Base-by-base conservation (phyloP, 2,113 vertebrate genomes). In the Andinoacara biseriatus region DNA sequence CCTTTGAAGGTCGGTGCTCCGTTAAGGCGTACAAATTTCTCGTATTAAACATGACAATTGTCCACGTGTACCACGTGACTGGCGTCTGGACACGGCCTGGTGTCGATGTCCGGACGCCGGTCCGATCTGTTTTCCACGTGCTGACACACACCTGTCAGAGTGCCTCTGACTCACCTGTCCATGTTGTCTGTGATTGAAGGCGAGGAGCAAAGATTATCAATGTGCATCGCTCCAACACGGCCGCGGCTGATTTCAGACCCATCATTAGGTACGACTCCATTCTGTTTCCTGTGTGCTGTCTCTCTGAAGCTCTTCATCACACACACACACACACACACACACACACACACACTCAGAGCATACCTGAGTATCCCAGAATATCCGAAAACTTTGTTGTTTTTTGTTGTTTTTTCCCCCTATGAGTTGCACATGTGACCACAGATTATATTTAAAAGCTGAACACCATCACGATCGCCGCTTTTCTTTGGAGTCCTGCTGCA, bases 181-280 rank as follows among this genome's bases (percentile, higher is more conserved):
- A 24, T 87, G 43, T 80, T 86, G 62, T 78, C 24, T 90, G 54
- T 85, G 58, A 76, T 69, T 78, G 52, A 92, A 95, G 92, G 88
- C 92, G 91, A 82, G 93, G 90, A 26, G 90, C 90, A 89, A 93
- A 92, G 89, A 88, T 92, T 63, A 20, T 91, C 49, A 93, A 83
- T 90, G 83, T 94, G 5, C 91, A 90, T 83, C 92, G 88, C 59
- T 93, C 89, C 82, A 92, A 92, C 61, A 89, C 90, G 8, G 86
- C 86, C 1, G 69, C 84, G 5, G 90, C 90, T 69, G 89, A 90
- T 88, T 93, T 94, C 92, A 93, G 72, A 76, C 93, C 92, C 81
- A 5, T 77, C 78, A 76, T 81, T 83, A 89, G 90, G 90, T 91
- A 92, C 11, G 88, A 78, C 76, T 61, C 59, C 31, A 52, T 17